Base-by-base conservation (phyloP, 2,888 invertebrate species). In the Strigamia transsilvanica region DNA sequence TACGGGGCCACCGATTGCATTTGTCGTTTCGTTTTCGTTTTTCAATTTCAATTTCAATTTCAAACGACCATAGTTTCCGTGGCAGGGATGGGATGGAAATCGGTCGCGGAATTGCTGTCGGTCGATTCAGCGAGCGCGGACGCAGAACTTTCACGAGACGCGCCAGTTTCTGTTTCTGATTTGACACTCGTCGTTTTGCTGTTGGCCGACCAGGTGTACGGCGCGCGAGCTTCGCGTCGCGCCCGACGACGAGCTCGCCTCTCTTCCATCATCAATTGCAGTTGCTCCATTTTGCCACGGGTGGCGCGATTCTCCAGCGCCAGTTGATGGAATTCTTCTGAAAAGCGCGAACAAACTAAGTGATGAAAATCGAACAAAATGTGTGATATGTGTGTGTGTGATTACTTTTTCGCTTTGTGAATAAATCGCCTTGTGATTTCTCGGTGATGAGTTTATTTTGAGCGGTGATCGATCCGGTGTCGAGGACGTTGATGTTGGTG, bases 221-320 rank as follows among this genome's bases (percentile, higher is more conserved):
- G 88, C 23, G 85, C 85, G 18, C 87, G 84, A 38, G 86, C 94
- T 86, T 94, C 93, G 81, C 96, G 92, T 83, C 94, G 91, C 84
- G 95, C 90, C 85, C 89, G 88, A 78, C 91, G 88, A 73, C 90
- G 88, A 56, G 89, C 93, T 84, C 95, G 93, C 86, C 94, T 92
- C 88, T 97, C 95, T 85, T 95, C 95, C 94, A 97, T 94, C 83
- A 96, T 94, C 85, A 94, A 91, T 85, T 96, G 92, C 82, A 97
- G 90, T 84, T 94, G 94, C 86, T 95, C 94, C 88, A 97, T 91
- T 88, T 97, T 97, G 85, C 94, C 93, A 86, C 94, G 93, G 9
- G 94, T 93, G 85, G 93, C 93, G 85, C 92, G 91, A 87, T 94
- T 94, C 84, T 94, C 93, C 87, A 92, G 89, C 80, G 92, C 92